phyloP scores from a whole-genome alignment of 2,113 vertebrate species.

The Erythrocercus mccallii region DNA sequence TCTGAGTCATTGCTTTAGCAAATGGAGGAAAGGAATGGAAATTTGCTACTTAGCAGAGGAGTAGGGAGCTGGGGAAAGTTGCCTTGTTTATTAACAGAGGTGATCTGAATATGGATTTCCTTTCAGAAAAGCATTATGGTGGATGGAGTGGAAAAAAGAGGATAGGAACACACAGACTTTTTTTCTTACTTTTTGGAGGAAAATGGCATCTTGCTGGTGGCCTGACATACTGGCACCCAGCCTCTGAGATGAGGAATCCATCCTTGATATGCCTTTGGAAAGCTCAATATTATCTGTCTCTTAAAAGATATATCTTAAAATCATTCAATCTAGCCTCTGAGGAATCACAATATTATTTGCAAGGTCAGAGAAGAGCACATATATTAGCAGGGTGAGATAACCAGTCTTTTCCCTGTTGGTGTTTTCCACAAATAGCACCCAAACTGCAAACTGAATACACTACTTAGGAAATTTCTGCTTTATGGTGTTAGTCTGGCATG shows the following conservation, averaged over 20 bases:
- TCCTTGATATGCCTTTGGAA: background rate
- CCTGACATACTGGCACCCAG: background rate
- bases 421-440: background rate
- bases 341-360: background rate
- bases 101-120: background rate
- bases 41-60: background rate
- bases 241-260: background rate
- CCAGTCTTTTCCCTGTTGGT: background rate
- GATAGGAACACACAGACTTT: background rate
- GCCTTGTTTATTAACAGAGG: background rate
- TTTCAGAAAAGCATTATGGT: background rate
- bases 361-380: background rate
- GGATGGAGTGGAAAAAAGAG: background rate
- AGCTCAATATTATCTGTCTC: background rate
- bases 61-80: background rate
- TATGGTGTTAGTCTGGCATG: background rate
- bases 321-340: background rate
- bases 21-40: background rate
- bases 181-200: background rate
- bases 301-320: background rate
- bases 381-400: background rate
- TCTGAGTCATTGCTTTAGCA: background rate
- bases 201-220: background rate
- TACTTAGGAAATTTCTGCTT: background rate
- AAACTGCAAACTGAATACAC: background rate